Conservation (phyloP, 2,113 vertebrate genomes). For the Motacilla alba region DNA sequence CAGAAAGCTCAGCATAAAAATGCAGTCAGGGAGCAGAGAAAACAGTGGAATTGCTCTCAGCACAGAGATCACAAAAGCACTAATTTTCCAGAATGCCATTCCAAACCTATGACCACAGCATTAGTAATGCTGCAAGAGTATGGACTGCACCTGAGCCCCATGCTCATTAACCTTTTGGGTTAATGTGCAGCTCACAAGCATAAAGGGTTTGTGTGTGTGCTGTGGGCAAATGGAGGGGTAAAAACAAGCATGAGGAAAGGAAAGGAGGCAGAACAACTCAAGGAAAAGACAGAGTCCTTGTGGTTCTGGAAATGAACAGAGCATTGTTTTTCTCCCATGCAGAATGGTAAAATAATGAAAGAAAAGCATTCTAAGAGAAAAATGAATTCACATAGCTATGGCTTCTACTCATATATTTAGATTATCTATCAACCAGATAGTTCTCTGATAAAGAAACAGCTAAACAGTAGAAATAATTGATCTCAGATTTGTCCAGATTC, state of each 20-base stretch:
- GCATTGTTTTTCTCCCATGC: background rate
- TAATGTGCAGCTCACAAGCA: slow-evolving; percentile 4
- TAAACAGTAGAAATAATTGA: background rate
- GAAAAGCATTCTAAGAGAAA: background rate
- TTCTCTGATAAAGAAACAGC: background rate
- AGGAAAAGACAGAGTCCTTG: slow-evolving; percentile 5
- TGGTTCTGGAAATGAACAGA: slow-evolving; percentile 6
- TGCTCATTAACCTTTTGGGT: slow-evolving; percentile 36
- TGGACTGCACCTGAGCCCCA: slow-evolving; percentile 27
- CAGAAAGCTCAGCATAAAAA: slow-evolving; percentile 35
- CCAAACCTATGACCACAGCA: slow-evolving; percentile 37
- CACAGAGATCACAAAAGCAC: background rate
- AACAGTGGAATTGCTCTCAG: background rate
- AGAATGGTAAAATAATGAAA: background rate
- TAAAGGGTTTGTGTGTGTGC: background rate
- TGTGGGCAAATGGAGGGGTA: background rate
- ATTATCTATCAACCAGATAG: background rate
- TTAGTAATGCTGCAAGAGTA: background rate
- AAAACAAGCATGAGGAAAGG: background rate
- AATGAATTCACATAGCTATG: background rate
- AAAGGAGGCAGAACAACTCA: background rate
- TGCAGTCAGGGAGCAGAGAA: background rate
- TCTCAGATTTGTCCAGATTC: background rate
- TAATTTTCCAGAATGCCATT: slow-evolving; percentile 46
- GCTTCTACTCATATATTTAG: background rate